Conservation (phyloP, 2,888 invertebrate species). For the Chymomyza fuscimana region DNA sequence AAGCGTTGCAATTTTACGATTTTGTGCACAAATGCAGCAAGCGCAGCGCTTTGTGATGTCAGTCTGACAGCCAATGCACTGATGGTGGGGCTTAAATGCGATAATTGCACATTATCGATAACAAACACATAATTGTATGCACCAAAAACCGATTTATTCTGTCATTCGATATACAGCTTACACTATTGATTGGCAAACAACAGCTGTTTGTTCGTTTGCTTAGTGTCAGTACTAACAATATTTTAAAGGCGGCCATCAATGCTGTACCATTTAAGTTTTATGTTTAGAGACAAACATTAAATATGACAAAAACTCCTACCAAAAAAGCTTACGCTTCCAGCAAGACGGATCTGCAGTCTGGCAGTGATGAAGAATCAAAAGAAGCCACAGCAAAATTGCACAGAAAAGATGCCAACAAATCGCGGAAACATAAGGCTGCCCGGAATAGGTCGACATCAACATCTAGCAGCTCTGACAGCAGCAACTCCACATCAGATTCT, state of each 20-base stretch:
- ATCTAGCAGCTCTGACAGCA: constrained; percentile 17
- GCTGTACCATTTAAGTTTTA: not conserved
- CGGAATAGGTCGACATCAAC: constrained; percentile 25
- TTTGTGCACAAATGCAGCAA: not conserved
- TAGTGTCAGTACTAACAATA: constrained; percentile 30
- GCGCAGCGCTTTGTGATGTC: constrained; percentile 37
- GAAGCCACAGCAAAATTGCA: constrained; percentile 9
- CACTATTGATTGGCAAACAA: constrained; percentile 24
- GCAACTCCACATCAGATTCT: constrained; percentile 31
- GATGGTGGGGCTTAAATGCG: constrained; percentile 1
- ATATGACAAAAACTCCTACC: constrained; percentile 27
- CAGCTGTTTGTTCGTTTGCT: constrained; percentile 40
- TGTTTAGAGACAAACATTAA: constrained; percentile 29
- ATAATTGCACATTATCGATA: constrained; percentile 18
- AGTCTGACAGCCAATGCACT: constrained; percentile 6
- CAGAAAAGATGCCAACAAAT: constrained; percentile 21
- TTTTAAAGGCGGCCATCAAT: constrained; percentile 26
- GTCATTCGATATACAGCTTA: not conserved
- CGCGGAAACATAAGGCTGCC: constrained; percentile 20
- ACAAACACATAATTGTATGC: too few species aligned
- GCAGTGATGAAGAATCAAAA: constrained; percentile 22
- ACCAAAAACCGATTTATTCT: too few species aligned
- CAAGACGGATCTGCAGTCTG: constrained; percentile 15
- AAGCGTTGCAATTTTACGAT: not conserved
- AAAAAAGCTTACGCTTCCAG: constrained; percentile 15